phyloP scores from a whole-genome alignment of 2,113 vertebrate genomes.

The Coregonus clupeaformis region DNA sequence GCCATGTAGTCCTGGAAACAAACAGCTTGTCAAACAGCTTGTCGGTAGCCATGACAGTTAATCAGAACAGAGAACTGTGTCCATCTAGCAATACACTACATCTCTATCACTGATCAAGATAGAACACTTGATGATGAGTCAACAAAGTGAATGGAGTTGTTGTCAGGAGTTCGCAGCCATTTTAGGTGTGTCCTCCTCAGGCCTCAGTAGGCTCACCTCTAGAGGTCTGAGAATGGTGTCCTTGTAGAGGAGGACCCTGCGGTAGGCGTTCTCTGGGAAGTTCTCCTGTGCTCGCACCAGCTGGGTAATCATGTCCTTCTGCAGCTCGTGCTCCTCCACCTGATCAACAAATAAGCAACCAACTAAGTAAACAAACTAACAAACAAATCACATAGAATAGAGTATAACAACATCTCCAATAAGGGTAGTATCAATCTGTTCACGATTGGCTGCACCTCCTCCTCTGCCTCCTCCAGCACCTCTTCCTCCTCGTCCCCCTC shows the following conservation, averaged over 20 bases:
- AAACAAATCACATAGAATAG: neutral
- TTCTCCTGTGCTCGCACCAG: constrained; percentile 83
- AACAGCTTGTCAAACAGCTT: constrained; percentile 27
- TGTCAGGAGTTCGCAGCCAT: neutral
- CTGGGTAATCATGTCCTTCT: constrained; percentile 60
- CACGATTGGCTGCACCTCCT: constrained; percentile 14
- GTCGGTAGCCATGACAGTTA: neutral
- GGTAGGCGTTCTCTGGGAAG: constrained; percentile 68
- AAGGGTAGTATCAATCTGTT: too few relatives aligned
- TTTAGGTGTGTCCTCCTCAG: neutral
- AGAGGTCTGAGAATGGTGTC: constrained; percentile 77
- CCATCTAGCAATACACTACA: too few relatives aligned
- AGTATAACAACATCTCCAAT: constrained; percentile 36
- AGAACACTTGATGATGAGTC: too few relatives aligned
- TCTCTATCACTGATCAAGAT: too few relatives aligned
- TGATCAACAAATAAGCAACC: constrained; percentile 17
- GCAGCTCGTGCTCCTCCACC: constrained; percentile 49
- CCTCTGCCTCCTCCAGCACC: constrained; percentile 51
- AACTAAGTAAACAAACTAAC: neutral
- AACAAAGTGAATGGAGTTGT: too few relatives aligned
- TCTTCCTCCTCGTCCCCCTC: constrained; percentile 57
- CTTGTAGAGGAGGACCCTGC: constrained; percentile 75
- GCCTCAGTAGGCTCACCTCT: constrained; percentile 71
- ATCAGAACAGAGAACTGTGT: too few relatives aligned
- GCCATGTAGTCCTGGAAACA: constrained; percentile 81